Evolutionary conservation across 2,113 vertebrate species (phyloP), one percentile per base, ranked within the genome.

Genomic region (Pterocles orientalis): DNA sequence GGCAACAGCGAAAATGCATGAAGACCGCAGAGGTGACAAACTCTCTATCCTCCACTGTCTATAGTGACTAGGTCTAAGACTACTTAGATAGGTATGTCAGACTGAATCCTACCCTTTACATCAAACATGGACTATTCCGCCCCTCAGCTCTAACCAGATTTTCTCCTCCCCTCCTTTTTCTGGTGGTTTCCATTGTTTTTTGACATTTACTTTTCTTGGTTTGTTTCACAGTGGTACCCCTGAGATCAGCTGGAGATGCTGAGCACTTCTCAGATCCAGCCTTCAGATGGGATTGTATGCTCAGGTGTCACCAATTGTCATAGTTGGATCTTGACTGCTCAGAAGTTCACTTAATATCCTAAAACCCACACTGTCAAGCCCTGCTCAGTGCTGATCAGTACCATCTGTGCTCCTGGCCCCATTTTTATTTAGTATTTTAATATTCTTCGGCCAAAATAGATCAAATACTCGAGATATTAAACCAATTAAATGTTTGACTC

Each of bases 31-130:
- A 82, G 15, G 62, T n/a, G 41, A 36, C 10, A 72, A 86, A 28
- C 19, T 39, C 9, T 50, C 2, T 28, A 0, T 28, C 17, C 43
- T 71, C 15, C 33, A 2, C 43, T 41, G 6, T 12, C 20, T 48
- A 1, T 6, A 69, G 20, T 16, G 48, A 45, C 7, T 15, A 66
- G 13, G 13, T 71, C 28, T 26, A 2, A 50, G 47, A 50, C 16
- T 88, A 15, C 6, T 34, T 19, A 65, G 4, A 12, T 10, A 57
- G 2, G 3, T 19, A 18, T 16, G 28, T 18, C 23, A 86, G 50
- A 76, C 14, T 8, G 58, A 88, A 86, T 48, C 14, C 25, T 20
- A 29, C 19, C 3, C 4, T 60, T 84, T 78, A 20, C 29, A 10
- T 64, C 48, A 79, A 87, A 82, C 5, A 11, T 50, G 12, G 17